phyloP scores from a whole-genome alignment of 2,888 invertebrate species.

The Ochropleura leucogaster region DNA sequence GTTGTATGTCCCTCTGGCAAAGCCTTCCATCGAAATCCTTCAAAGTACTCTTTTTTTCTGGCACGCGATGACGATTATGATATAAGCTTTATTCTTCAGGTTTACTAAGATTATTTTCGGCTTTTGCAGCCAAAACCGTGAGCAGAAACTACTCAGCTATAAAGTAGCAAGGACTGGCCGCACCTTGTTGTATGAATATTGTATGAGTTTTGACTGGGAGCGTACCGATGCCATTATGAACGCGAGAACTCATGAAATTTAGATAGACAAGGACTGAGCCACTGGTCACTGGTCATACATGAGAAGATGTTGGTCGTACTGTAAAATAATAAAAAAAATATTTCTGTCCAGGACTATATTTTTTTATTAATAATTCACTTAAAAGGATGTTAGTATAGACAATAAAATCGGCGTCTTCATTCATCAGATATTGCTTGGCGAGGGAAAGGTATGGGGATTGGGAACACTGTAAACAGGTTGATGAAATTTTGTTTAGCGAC shows the following conservation, averaged over 20 bases:
- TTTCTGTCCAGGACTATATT: no score
- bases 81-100: not conserved
- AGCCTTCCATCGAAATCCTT: no score
- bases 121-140: not conserved
- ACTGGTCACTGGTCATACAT: slow-evolving; percentile 58
- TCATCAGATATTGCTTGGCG: not conserved
- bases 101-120: not conserved
- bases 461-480: not conserved
- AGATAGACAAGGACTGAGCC: slow-evolving; percentile 58
- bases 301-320: slow-evolving; percentile 51
- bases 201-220: slow-evolving; percentile 71
- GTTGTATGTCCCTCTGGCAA: not conserved
- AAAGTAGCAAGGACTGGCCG: slow-evolving; percentile 50
- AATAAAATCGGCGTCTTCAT: no score
- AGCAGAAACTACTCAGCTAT: slow-evolving; percentile 24
- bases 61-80: not conserved
- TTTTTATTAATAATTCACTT: no score
- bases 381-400: no score
- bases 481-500: not conserved
- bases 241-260: slow-evolving; percentile 72
- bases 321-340: not conserved
- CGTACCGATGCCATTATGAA: slow-evolving; percentile 67
- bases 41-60: not conserved
- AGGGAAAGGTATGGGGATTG: not conserved
- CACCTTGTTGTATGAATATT: slow-evolving; percentile 69